These are phyloP conservation scores for Notarius quadriscutis DNA, from an alignment of 2,113 vertebrate genomes.

Conservation along the genomic window DNA sequence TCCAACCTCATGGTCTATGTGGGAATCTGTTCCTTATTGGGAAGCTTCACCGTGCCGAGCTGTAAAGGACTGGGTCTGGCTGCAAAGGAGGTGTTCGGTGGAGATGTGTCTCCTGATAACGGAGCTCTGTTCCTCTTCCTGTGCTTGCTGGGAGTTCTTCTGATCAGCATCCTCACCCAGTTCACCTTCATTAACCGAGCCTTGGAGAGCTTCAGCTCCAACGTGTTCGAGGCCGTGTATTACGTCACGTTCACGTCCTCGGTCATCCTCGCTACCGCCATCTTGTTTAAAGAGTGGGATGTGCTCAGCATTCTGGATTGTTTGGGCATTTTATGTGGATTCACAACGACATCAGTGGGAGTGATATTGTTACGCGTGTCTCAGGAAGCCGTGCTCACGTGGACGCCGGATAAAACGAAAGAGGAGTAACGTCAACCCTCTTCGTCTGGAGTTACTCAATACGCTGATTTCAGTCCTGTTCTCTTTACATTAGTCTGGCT, in stretches of 20 bases:
- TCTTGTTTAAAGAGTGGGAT: conserved; percentile 94
- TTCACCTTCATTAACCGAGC: conserved; percentile 96
- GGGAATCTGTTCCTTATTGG: conserved; percentile 91
- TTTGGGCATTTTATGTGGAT: conserved; percentile 87
- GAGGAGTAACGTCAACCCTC: conserved; percentile 62
- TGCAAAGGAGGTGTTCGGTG: conserved; percentile 81
- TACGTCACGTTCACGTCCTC: conserved; percentile 90
- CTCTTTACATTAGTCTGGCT: neutral
- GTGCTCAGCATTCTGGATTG: conserved; percentile 80
- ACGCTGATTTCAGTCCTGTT: neutral
- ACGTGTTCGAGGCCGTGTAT: conserved; percentile 91
- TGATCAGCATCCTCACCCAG: conserved; percentile 88
- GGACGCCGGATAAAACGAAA: conserved; percentile 78
- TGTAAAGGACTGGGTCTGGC: conserved; percentile 94
- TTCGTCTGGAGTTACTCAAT: neutral
- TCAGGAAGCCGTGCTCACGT: conserved; percentile 83
- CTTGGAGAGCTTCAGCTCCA: conserved; percentile 87
- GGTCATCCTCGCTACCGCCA: conserved; percentile 86
- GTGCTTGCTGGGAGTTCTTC: conserved; percentile 81
- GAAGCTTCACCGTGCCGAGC: conserved; percentile 93
- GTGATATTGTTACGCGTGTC: conserved; percentile 89
- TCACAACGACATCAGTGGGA: conserved; percentile 85
- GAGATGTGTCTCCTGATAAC: conserved; percentile 68
- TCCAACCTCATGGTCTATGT: conserved; percentile 96
- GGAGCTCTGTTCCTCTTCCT: conserved; percentile 82